phyloP scores from a whole-genome alignment of 2,888 invertebrate species.

The Stratiomys singularior region DNA sequence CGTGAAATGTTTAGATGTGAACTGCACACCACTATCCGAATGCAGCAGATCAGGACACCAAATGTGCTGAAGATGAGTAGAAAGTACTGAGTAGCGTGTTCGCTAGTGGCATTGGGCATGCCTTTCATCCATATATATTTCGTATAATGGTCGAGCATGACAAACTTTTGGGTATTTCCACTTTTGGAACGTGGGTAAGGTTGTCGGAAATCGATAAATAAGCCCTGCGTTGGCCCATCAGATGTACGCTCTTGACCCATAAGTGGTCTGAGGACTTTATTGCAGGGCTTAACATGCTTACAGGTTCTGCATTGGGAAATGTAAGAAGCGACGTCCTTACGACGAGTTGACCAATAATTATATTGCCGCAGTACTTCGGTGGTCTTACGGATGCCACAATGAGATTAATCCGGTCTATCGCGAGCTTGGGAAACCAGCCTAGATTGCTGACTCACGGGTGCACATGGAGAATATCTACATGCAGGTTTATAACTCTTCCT shows the following conservation, averaged over 20 bases:
- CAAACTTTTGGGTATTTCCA: slow-evolving; percentile 6
- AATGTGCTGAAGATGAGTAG: neutral
- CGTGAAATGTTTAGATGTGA: neutral
- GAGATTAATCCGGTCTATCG: neutral
- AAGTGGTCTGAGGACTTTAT: neutral
- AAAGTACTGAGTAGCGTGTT: neutral
- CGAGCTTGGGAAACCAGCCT: neutral
- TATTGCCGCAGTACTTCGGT: neutral
- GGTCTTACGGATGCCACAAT: neutral
- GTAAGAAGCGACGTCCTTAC: neutral
- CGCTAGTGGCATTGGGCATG: neutral
- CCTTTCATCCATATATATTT: slow-evolving; percentile 12
- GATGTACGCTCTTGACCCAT: neutral
- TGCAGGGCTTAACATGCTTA: neutral
- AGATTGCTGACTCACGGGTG: neutral
- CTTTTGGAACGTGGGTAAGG: slow-evolving; percentile 16
- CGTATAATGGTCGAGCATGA: neutral
- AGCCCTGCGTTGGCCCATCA: slow-evolving; percentile 9
- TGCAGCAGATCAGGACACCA: slow-evolving; percentile 20
- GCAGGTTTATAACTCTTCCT: neutral
- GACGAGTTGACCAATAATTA: neutral
- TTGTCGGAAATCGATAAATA: neutral
- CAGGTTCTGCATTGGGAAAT: neutral
- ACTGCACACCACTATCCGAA: neutral
- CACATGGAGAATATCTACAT: neutral